Percentiles rank a stretch among this genome's conserved stretches.
Conservation (phyloP, 2,113 vertebrate genomes). For the Epinephelus cyanopodus region DNA sequence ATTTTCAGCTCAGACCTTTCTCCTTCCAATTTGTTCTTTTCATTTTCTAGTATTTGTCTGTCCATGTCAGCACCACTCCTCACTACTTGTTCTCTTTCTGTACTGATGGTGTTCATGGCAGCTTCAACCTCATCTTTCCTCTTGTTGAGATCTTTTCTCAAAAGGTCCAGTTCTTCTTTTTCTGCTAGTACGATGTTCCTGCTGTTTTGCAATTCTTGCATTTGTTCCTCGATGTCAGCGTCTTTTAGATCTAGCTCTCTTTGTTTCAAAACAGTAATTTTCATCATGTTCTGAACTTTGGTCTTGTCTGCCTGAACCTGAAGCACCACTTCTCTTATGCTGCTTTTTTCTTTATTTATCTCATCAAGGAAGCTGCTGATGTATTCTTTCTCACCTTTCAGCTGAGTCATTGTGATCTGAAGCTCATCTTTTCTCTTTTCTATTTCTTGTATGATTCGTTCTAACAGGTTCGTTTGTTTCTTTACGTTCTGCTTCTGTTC, state of each 20-base stretch:
- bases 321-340: not conserved
- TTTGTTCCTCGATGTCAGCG: slow-evolving; percentile 13
- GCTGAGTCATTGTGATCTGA: not conserved
- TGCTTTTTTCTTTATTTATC: not conserved
- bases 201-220: not conserved
- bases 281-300: not conserved
- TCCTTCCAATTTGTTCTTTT: no score
- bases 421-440: not conserved
- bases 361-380: not conserved
- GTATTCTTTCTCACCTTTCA: not conserved
- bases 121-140: not conserved
- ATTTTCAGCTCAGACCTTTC: not conserved
- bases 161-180: not conserved
- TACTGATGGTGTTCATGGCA: no score
- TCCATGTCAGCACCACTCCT: no score
- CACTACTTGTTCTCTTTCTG: not conserved
- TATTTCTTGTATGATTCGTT: not conserved
- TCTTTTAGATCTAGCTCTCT: slow-evolving; percentile 12
- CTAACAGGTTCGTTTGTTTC: not conserved
- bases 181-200: not conserved
- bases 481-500: no score
- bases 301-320: not conserved
- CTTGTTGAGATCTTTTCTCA: not conserved
- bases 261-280: not conserved
- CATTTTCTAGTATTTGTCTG: no score